Conservation (phyloP, 2,113 vertebrate species). For the Mormyrus iriodes region DNA sequence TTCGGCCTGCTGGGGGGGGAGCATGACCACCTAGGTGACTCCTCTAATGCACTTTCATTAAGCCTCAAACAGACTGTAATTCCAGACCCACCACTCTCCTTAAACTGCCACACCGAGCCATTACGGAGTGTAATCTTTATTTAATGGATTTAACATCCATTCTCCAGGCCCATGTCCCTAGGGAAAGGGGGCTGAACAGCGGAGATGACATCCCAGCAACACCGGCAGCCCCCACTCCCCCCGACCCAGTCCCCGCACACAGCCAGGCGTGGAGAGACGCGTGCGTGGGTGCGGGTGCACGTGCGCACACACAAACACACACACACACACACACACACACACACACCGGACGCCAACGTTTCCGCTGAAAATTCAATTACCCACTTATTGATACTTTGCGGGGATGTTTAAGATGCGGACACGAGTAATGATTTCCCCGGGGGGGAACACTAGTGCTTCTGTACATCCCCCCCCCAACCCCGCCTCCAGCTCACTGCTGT, state of each 20-base stretch:
- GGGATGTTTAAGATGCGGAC: constrained; percentile 99
- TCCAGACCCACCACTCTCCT: constrained; percentile 57
- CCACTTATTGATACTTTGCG: constrained; percentile 99
- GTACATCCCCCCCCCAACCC: constrained; percentile 61
- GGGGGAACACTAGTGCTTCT: constrained; percentile 92
- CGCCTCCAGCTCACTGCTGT: constrained; percentile 45
- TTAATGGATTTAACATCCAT: constrained; percentile 99
- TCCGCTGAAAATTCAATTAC: constrained; percentile 99
- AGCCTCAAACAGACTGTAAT: constrained; percentile 62
- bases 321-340: constrained; percentile 54
- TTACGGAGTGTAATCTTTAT: constrained; percentile 94
- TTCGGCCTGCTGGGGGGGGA: constrained; percentile 19
- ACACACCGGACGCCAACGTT: constrained; percentile 93
- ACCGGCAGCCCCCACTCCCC: constrained; percentile 38
- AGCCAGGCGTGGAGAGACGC: constrained; percentile 24
- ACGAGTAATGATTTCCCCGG: constrained; percentile 99
- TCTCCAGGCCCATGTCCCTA: constrained; percentile 79
- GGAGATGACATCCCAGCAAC: constrained; percentile 70
- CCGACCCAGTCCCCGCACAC: constrained; percentile 66
- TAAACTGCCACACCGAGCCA: constrained; percentile 82
- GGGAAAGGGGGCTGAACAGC: constrained; percentile 67
- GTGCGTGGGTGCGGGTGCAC: constrained; percentile 37
- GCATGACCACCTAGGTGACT: constrained; percentile 50
- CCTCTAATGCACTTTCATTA: constrained; percentile 67
- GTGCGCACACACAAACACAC: constrained; percentile 54